Evolutionary conservation across 53 echinoderm and acorn worm species (phyloP).

Genomic region (Arbacia lixula): DNA sequence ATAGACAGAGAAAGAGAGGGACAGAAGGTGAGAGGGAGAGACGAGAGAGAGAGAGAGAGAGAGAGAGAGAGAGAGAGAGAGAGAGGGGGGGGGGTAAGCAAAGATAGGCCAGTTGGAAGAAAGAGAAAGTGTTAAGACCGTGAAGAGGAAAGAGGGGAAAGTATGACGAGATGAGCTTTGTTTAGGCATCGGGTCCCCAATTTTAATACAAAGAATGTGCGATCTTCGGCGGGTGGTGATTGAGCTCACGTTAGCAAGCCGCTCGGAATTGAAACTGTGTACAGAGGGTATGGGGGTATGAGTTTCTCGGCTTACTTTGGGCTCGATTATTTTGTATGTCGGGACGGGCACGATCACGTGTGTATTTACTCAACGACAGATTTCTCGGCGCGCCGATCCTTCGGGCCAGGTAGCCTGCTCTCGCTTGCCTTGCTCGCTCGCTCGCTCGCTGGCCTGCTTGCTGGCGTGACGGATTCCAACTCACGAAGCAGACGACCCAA

Average conservation of each 20-base stretch:
- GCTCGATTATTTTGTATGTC: conserved; percentile 35
- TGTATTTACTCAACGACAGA: conserved; percentile 60
- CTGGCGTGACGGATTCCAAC: conserved; percentile 44
- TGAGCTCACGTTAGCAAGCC: conserved; percentile 18
- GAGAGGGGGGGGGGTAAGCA: too few species aligned
- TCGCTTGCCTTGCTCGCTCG: conserved; percentile 32
- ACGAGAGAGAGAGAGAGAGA: not conserved
- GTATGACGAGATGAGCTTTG: conserved; percentile 38
- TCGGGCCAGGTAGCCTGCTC: conserved; percentile 41
- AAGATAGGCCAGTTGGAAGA: too few species aligned
- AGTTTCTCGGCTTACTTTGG: conserved; percentile 41
- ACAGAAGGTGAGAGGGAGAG: not conserved
- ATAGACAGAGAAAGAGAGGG: not conserved
- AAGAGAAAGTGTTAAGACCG: too few species aligned
- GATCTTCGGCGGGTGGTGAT: conserved; percentile 39
- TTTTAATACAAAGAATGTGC: conserved; percentile 43
- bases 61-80: too few species aligned
- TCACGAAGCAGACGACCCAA: conserved; percentile 46
- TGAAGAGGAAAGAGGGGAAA: too few species aligned
- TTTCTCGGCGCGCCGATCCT: conserved; percentile 52
- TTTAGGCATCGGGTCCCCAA: conserved; percentile 35
- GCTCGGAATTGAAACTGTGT: conserved; percentile 49
- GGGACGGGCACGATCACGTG: conserved; percentile 54
- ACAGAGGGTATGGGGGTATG: conserved; percentile 51
- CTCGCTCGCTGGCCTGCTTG: too few species aligned